phyloP scores from a whole-genome alignment of 2,113 vertebrate genomes.

The Pantherophis guttatus region DNA sequence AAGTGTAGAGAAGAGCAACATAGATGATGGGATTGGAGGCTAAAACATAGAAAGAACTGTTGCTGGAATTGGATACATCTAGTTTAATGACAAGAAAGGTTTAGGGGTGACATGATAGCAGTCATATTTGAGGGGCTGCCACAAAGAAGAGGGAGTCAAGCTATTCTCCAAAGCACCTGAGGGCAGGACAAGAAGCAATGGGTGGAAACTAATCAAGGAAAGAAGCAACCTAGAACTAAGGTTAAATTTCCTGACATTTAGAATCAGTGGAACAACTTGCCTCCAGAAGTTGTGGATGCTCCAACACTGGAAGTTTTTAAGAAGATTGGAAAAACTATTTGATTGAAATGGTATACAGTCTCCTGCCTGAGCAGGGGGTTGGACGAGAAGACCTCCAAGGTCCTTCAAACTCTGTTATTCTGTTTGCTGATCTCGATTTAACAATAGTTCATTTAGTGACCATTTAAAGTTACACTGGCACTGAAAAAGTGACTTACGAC shows the following conservation, averaged over 20 bases:
- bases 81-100: background rate
- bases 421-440: background rate
- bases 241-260: background rate
- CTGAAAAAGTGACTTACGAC: background rate
- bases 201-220: background rate
- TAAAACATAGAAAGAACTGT: too few species aligned
- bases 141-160: too few species aligned
- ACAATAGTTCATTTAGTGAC: background rate
- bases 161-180: background rate
- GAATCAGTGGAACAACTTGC: background rate
- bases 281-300: background rate
- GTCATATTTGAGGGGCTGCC: background rate
- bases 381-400: background rate
- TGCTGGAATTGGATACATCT: background rate
- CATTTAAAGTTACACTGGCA: background rate
- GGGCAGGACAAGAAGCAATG: background rate
- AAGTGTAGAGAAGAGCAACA: background rate
- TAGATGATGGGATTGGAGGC: too few species aligned
- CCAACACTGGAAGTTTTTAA: background rate
- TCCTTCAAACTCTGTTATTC: background rate
- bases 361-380: background rate
- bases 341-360: background rate
- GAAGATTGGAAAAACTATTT: too few species aligned
- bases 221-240: background rate
- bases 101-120: background rate